Conservation (phyloP, 2,113 vertebrate genomes). For the Saguinus imperator region DNA sequence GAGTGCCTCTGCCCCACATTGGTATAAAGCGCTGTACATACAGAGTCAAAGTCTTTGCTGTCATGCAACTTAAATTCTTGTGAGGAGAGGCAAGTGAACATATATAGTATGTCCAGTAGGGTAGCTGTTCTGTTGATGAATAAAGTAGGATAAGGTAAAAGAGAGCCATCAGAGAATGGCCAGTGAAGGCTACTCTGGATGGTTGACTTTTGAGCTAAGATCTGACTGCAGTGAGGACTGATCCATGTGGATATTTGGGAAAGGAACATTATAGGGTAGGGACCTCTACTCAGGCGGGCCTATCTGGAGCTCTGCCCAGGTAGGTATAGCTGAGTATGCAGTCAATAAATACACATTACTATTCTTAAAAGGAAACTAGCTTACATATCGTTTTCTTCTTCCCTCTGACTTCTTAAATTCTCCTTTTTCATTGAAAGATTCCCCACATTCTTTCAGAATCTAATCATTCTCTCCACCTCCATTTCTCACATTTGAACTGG, state of each 20-base stretch:
- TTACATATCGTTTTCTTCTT: neutral
- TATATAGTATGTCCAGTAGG: neutral
- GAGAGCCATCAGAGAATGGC: neutral
- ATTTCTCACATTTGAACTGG: neutral
- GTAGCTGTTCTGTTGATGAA: neutral
- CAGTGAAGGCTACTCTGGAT: neutral
- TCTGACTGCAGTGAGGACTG: neutral
- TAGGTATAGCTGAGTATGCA: neutral
- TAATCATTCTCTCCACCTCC: neutral
- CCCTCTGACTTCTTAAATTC: neutral
- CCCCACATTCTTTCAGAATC: neutral
- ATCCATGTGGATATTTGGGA: neutral
- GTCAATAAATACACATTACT: neutral
- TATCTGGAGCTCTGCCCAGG: neutral
- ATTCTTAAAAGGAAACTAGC: neutral
- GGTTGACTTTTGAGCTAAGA: neutral
- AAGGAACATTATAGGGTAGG: neutral
- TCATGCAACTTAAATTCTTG: neutral
- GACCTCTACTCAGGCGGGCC: neutral
- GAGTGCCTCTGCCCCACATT: neutral
- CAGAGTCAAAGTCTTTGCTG: neutral
- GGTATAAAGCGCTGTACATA: neutral
- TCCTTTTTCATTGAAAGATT: neutral
- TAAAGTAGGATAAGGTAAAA: neutral
- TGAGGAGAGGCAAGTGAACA: neutral